Conservation (phyloP, 2,888 invertebrate species). For the Lacanobia oleracea region DNA sequence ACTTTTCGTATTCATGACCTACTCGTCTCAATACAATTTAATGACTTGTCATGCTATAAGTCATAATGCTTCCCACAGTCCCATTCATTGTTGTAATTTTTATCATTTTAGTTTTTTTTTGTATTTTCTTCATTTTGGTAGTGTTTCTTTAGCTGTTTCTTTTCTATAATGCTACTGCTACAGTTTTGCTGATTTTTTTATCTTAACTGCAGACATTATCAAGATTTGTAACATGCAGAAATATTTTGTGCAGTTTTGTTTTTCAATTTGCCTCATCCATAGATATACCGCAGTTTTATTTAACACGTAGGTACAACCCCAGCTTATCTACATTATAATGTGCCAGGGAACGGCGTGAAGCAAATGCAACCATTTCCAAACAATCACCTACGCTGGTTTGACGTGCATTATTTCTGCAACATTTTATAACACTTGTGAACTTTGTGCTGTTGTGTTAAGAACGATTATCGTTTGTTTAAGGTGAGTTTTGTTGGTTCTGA, state of each 20-base stretch:
- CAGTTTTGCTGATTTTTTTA: too few relatives aligned
- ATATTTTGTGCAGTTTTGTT: conserved; percentile 23
- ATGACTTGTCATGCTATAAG: neutral
- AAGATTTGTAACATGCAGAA: conserved; percentile 11
- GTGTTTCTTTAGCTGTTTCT: neutral
- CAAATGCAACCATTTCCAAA: conserved; percentile 81
- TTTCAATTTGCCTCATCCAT: conserved; percentile 65
- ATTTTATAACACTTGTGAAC: conserved; percentile 49
- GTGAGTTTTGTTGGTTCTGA: conserved; percentile 58
- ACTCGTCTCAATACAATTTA: neutral
- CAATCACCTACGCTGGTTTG: conserved; percentile 79
- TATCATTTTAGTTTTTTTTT: conserved; percentile 33
- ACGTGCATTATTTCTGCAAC: conserved; percentile 76
- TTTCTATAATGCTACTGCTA: neutral
- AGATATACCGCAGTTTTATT: conserved; percentile 47
- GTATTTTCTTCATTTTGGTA: neutral
- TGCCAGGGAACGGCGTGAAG: conserved; percentile 66
- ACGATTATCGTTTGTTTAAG: conserved; percentile 33
- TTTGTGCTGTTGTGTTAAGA: conserved; percentile 53
- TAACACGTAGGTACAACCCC: conserved; percentile 55
- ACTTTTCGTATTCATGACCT: conserved; percentile 11
- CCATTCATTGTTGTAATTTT: conserved; percentile 14
- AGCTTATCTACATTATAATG: conserved; percentile 66
- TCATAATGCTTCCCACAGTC: conserved; percentile 26
- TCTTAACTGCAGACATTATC: conserved; percentile 27